phyloP scores from a whole-genome alignment of 2,888 invertebrate genomes.

The Agonopterix subpropinquella region DNA sequence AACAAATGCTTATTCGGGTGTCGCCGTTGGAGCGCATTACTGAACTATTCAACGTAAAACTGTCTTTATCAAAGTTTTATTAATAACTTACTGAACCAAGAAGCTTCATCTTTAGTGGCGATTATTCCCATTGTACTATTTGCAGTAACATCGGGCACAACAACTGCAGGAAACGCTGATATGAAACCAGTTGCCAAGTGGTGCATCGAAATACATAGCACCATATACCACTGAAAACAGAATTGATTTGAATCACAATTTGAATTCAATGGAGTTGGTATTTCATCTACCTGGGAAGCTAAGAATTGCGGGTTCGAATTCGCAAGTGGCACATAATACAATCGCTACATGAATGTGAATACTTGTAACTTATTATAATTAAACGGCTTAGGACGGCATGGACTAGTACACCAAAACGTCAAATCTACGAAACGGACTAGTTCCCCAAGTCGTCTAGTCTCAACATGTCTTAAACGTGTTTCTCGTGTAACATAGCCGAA shows the following conservation, averaged over 20 bases:
- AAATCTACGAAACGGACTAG: no score
- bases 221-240: neutral
- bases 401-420: no score
- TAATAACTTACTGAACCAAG: constrained; percentile 8
- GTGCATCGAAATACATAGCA: neutral
- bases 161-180: neutral
- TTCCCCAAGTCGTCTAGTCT: no score
- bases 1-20: no score
- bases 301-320: neutral
- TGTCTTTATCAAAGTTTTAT: neutral
- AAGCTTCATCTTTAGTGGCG: constrained; percentile 7
- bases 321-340: neutral
- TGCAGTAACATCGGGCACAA: neutral
- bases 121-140: constrained; percentile 3
- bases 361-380: no score
- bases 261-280: neutral
- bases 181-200: neutral
- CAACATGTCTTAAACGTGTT: no score
- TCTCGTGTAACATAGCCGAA: no score
- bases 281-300: neutral
- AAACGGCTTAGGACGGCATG: no score
- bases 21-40: no score
- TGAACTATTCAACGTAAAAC: neutral
- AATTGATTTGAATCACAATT: no score
- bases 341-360: neutral